Evolutionary conservation across 2,113 vertebrate genomes (phyloP), one percentile per base, ranked within the genome.

Genomic region (Lepidothrix coronata): DNA sequence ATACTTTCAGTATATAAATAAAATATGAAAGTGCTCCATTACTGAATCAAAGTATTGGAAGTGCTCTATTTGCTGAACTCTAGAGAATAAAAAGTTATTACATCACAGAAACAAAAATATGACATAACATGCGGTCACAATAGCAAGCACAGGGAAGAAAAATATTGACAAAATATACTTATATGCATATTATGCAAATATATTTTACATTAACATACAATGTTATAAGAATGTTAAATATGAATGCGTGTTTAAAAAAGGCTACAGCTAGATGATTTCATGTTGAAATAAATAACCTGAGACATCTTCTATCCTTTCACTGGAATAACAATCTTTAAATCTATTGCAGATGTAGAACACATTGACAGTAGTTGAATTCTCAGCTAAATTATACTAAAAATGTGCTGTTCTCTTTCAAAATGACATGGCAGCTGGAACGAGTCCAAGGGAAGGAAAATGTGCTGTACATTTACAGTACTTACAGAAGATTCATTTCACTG

Each of bases 181-280:
- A 98, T 97, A 97, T 98, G 97, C 98, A 97, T 98, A 97, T 97
- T 98, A 98, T 97, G 97, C 97, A 98, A 98, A 98, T 97, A 97
- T 97, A 98, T 95, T 94, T 97, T 96, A 96, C 96, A 97, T 95
- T 96, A 97, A 98, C 97, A 98, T 97, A 98, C 97, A 98, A 97
- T 97, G 97, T 97, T 96, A 87, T 96, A 98, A 97, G 94, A 97
- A 97, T 97, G 96, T 91, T 80, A 88, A 84, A 89, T 52, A 57
- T 89, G 96, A 96, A 96, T 94, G 93, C 80, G 84, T 88, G 93
- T 96, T 97, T 95, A 75, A 91, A 97, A 97, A 96, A 85, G 91
- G 90, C 93, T 97, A 96, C 81, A 94, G 70, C 95, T 97, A 96
- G 85, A 95, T 96, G 96, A 85, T 95, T 97, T 97, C 88, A 96